Conservation (phyloP, 2,113 vertebrate species). For the Thamnophis sirtalis region DNA sequence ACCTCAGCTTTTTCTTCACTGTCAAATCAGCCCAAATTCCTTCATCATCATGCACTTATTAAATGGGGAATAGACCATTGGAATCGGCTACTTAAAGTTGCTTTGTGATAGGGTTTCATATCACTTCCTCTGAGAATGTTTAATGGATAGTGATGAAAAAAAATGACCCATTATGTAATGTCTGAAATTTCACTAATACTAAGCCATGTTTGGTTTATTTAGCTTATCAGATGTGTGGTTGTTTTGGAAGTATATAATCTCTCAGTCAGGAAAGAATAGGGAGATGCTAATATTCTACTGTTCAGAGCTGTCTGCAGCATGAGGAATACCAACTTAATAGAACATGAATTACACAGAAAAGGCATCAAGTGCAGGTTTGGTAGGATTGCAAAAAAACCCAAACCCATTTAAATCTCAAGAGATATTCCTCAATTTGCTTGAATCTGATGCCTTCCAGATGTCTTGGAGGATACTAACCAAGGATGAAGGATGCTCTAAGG, state of each 20-base stretch:
- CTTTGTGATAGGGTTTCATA: not conserved
- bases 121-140: not conserved
- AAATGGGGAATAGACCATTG: not conserved
- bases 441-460: not conserved
- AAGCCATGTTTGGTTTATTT: not conserved
- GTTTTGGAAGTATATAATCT: not conserved
- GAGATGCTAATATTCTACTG: not conserved
- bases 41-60: not conserved
- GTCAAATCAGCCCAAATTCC: not conserved
- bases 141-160: not conserved
- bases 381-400: not conserved
- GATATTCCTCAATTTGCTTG: not conserved
- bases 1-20: not conserved
- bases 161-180: constrained; percentile 2
- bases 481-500: not conserved
- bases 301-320: not conserved
- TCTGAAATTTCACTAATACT: constrained; percentile 11
- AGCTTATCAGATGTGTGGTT: not conserved
- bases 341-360: not conserved
- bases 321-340: not conserved
- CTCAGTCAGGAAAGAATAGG: not conserved
- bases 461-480: not conserved
- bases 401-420: not conserved
- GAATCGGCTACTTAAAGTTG: constrained; percentile 2
- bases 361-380: not conserved